These are phyloP conservation scores for Xenus cinereus DNA, from an alignment of 2,113 vertebrate species.

Conservation along the genomic window DNA sequence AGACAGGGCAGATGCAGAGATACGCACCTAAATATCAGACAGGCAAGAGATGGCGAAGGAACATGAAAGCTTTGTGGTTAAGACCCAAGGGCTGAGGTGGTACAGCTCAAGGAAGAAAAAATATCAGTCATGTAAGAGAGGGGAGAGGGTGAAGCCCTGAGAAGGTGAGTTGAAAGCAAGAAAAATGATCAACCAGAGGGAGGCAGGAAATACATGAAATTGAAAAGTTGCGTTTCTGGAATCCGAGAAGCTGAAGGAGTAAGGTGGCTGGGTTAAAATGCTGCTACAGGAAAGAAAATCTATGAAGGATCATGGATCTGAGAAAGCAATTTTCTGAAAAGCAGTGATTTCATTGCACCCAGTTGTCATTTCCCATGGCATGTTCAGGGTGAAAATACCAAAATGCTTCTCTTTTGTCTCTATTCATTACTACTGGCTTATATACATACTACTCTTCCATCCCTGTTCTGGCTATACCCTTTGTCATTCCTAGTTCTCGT, in stretches of 20 bases:
- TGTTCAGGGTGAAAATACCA: not conserved
- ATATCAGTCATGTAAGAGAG: not conserved
- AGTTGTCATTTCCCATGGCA: not conserved
- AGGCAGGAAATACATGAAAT: not conserved
- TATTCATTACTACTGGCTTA: not conserved
- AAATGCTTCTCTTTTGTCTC: not conserved
- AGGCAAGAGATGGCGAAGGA: not conserved
- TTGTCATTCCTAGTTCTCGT: not conserved
- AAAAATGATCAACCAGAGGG: not conserved
- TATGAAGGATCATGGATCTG: not conserved
- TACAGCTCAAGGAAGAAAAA: not conserved
- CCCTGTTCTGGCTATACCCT: not conserved
- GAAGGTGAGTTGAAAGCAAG: not conserved
- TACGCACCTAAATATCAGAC: not conserved
- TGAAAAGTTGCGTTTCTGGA: not conserved
- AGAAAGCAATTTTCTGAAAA: not conserved
- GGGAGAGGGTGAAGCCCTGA: not conserved
- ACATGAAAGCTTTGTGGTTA: not conserved
- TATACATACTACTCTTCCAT: not conserved
- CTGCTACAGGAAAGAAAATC: not conserved
- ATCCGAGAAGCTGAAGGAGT: not conserved
- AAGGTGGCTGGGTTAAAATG: not conserved
- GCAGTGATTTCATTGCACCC: not conserved
- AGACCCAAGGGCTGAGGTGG: not conserved
- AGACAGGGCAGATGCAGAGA: not conserved